Base-by-base conservation (phyloP, 1,140 invertebrate species). In the Chrysomallon squamiferum region DNA sequence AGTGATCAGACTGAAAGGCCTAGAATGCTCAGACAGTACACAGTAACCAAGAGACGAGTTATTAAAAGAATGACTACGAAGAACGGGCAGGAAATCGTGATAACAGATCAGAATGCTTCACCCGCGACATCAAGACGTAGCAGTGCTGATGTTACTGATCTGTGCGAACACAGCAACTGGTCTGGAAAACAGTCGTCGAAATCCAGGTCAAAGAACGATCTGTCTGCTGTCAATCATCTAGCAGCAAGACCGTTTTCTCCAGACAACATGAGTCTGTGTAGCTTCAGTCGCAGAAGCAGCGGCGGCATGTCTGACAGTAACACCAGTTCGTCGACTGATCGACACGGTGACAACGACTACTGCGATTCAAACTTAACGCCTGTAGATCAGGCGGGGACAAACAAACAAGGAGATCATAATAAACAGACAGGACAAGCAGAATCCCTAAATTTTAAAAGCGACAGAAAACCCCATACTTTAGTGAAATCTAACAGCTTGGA, bases 81-180 rank as follows among this genome's bases (percentile, higher is more conserved):
- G n/a, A 75, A 75, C 61, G 80, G 79, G 0, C 73, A 80, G 47
- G 76, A 81, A 41, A 75, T 81, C 18, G 68, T 74, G 1, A 64
- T 80, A 22, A 68, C 72, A 22, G 75, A 76, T 20, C 43, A 62
- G n/a, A 68, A 68, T 15, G 71, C 75, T 9, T 77, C 76, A 4
- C 78, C 77, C 2, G 68, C 74, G 4, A 22, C 73, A 0, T 76
- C 74, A 0, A 62, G 76, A 13, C 74, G 78, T 27, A 75, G 71
- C 35, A 75, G 75, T 63, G 74, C 64, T 1, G 75, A 77, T 25
- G 62, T 68, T 20, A 77, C 75, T 1, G 75, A 72, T 29, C n/a
- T 61, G 15, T 69, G 67, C 6, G 68, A 76, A 20, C 71, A 74
- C 3, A 18, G 43, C 18, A n/a, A 22, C 22, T 32, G 45, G 43